phyloP scores from a whole-genome alignment of 2,888 invertebrate genomes.

The Strigamia crassipes region DNA sequence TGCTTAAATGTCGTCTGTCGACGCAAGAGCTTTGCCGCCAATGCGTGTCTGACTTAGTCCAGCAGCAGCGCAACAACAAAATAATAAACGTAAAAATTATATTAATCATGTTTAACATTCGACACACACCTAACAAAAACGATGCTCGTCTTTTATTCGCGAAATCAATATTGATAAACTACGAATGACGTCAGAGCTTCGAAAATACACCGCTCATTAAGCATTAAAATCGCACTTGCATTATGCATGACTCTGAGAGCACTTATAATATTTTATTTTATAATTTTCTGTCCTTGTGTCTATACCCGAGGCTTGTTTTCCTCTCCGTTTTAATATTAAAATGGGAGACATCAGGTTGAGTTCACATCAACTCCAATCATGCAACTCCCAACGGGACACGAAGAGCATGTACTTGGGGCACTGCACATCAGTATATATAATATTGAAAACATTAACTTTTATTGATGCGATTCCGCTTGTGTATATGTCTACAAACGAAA shows the following conservation, averaged over 20 bases:
- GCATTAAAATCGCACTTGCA: not conserved
- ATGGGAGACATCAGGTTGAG: conserved; percentile 10
- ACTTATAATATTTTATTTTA: conserved; percentile 1
- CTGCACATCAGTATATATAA: conserved; percentile 1
- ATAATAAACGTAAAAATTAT: too few species aligned
- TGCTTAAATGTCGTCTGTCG: not conserved
- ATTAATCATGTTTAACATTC: not conserved
- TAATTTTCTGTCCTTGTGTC: conserved; percentile 10
- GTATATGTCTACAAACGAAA: conserved; percentile 1
- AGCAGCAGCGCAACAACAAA: too few species aligned
- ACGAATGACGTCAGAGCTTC: not conserved
- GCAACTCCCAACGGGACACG: conserved; percentile 10
- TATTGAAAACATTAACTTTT: conserved; percentile 10
- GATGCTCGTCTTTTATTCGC: not conserved
- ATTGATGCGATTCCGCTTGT: conserved; percentile 1
- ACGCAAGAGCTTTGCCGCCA: not conserved
- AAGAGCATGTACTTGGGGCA: conserved; percentile 10
- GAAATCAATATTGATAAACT: not conserved
- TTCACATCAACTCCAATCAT: conserved; percentile 10
- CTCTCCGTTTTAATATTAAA: conserved; percentile 10
- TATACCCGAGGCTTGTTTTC: conserved; percentile 10
- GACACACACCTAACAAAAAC: not conserved
- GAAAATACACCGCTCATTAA: not conserved
- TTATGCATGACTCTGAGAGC: conserved; percentile 1
- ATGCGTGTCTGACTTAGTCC: too few species aligned